phyloP scores from a whole-genome alignment of 2,113 vertebrate genomes.

The Otus sunia region DNA sequence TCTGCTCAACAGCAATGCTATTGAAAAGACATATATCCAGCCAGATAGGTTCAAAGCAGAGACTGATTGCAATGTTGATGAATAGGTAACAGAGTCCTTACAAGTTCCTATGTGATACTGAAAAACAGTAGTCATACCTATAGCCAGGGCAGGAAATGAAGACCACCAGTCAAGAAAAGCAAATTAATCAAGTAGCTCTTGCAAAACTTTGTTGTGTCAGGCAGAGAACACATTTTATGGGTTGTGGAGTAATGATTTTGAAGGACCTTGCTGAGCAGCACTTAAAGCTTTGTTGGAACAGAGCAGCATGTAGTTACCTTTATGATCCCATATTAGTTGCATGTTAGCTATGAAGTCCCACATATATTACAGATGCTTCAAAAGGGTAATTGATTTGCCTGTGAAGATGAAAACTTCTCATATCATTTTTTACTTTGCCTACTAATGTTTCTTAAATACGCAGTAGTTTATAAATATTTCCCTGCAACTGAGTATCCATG shows the following conservation, averaged over 20 bases:
- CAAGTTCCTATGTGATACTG: rapidly evolving
- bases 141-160: neutral
- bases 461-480: neutral
- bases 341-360: neutral
- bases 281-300: slow-evolving; percentile 12
- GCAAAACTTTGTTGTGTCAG: neutral
- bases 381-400: neutral
- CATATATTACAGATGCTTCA: neutral
- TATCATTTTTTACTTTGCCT: neutral
- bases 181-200: neutral
- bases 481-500: neutral
- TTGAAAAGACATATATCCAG: neutral
- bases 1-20: neutral
- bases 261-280: neutral
- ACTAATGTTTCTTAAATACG: neutral
- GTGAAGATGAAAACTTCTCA: neutral
- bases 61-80: rapidly evolving
- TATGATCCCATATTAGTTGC: neutral
- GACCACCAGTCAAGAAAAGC: neutral
- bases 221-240: neutral
- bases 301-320: neutral
- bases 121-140: neutral
- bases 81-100: neutral
- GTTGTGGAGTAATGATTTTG: neutral
- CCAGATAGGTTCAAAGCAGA: neutral